Evolutionary conservation across 1,140 invertebrate species (phyloP), one percentile per base, ranked within the genome.

Genomic region (Bombus soroeensis): DNA sequence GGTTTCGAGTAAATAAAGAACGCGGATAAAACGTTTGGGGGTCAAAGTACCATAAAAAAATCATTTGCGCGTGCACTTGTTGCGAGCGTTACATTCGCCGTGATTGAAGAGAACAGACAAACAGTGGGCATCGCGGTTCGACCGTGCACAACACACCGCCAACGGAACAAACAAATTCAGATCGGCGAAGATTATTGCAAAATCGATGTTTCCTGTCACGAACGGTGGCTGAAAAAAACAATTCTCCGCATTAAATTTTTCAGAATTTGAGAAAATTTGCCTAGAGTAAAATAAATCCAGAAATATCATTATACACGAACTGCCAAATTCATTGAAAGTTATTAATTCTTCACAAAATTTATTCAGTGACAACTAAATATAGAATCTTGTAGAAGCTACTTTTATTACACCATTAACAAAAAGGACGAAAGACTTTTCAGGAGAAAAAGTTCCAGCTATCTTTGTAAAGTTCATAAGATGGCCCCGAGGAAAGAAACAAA

Each of bases 31-130:
- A 80, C 77, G 77, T 81, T 85, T 85, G 83, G 41, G 34, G 77
- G 68, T 59, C 83, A 81, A 85, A 80, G 78, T 71, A 70, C 57
- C 78, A 81, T 81, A 81, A 86, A 86, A 85, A 86, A 75, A 68
- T 79, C 82, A 84, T 79, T 84, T 84, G 53, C 64, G 28, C 75
- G 75, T 79, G 75, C 76, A 84, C 82, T 77, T 79, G 75, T 71
- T 72, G 75, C 75, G 39, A 68, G 12, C 47, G 39, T 84, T 84
- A 84, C 82, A 79, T 83, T 57, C 59, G 25, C 37, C 28, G 71
- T 78, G 82, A 78, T 83, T 47, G 82, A 75, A 47, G 32, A 64
- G 57, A 68, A 2, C n/a, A 32, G 41, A 39, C 66, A 79, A 77
- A 85, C 47, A 84, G 39, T 34, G 37, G 75, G 64, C 57, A 62